A percentile compares a stretch with the other conserved stretches of the same genome.
phyloP scores from a whole-genome alignment of 2,113 vertebrate species.

The Chelonoidis abingdonii region DNA sequence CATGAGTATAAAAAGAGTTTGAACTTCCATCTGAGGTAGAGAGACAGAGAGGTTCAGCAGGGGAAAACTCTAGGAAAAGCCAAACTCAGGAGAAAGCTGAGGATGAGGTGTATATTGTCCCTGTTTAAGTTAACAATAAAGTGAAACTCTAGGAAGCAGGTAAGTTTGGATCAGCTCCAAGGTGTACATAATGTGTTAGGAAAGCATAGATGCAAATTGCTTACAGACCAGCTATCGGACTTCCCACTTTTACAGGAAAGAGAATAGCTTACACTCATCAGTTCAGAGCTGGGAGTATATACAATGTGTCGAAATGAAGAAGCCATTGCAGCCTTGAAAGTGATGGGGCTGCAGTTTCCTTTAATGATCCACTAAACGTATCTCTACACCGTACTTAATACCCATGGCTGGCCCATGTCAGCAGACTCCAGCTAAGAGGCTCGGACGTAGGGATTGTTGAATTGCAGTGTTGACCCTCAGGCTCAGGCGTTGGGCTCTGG shows the following conservation, averaged over 20 bases:
- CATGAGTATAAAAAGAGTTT: rapidly evolving
- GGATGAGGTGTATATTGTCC: background rate
- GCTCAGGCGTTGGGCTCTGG: too few species aligned
- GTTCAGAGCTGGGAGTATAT: rapidly evolving
- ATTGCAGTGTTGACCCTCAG: background rate
- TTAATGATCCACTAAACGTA: background rate
- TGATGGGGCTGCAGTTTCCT: background rate
- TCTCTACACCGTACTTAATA: background rate
- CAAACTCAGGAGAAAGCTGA: background rate
- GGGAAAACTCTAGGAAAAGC: background rate
- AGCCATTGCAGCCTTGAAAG: background rate
- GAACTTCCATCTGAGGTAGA: background rate
- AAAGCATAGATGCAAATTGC: background rate
- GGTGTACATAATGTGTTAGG: background rate
- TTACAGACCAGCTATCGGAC: background rate
- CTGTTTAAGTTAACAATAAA: background rate
- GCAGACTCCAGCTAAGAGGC: background rate
- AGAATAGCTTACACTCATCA: background rate
- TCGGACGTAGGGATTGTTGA: background rate
- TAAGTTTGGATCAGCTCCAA: background rate
- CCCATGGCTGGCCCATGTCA: background rate
- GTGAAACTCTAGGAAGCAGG: background rate
- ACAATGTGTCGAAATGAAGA: background rate
- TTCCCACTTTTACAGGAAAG: background rate
- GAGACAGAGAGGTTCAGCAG: background rate